phyloP scores from a whole-genome alignment of 2,797 vertebrate species.

The Clarias fuscus region DNA sequence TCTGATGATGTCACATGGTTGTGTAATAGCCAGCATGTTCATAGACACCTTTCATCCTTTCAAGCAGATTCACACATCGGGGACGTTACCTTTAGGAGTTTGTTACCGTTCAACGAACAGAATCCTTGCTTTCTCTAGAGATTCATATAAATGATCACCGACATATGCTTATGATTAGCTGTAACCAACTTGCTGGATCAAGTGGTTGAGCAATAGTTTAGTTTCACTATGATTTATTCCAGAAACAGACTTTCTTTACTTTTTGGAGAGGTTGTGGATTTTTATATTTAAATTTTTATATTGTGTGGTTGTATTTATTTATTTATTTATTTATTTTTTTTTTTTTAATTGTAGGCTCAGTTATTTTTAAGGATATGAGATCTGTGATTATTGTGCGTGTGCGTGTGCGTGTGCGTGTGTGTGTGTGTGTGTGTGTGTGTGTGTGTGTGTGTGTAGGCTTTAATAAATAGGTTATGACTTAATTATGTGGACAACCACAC shows the following conservation, averaged over 20 bases:
- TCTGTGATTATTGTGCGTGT: too few relatives aligned
- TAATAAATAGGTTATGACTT: neutral
- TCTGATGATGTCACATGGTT: neutral
- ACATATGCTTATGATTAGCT: neutral
- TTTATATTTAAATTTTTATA: neutral
- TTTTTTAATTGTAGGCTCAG: neutral
- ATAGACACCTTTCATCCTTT: neutral
- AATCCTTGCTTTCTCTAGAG: neutral
- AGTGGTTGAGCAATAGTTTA: slow-evolving; percentile 44
- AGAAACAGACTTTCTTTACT: neutral
- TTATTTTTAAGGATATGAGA: neutral
- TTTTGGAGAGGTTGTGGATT: neutral
- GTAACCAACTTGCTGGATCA: neutral
- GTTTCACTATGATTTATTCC: slow-evolving; percentile 33
- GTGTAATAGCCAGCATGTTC: too few relatives aligned
- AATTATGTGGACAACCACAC: neutral
- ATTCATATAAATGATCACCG: neutral
- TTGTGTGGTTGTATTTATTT: neutral
- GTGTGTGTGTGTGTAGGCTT: too few relatives aligned
- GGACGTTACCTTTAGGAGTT: neutral
- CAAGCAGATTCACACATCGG: neutral
- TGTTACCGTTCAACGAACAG: too few relatives aligned
- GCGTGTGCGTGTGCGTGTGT: too few relatives aligned
- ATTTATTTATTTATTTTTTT: too few relatives aligned
- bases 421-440: too few relatives aligned